Evolutionary conservation across 92 coral and sea anemone species (phyloP).

Genomic region (Parazoanthus swiftii): DNA sequence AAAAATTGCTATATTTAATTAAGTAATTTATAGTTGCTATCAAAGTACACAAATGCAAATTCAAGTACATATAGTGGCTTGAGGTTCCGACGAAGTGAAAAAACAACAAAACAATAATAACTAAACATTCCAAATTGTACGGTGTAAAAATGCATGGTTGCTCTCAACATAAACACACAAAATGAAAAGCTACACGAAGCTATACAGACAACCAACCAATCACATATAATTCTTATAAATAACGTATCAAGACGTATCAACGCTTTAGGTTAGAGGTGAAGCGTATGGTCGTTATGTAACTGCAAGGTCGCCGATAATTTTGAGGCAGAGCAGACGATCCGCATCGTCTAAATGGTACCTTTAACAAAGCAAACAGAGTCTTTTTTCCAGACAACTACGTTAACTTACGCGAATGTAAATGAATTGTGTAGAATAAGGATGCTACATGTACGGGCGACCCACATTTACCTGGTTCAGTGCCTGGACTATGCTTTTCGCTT

Average conservation of each 20-base stretch:
- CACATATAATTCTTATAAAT: no score
- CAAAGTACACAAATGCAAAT: no score
- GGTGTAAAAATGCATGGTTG: not conserved
- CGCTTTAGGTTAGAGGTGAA: no score
- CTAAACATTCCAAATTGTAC: no score
- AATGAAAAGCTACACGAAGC: no score
- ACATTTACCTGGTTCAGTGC: not conserved
- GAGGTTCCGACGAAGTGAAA: no score
- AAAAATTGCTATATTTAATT: no score
- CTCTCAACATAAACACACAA: not conserved
- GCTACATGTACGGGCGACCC: not conserved
- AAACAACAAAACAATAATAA: no score
- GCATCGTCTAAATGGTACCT: not conserved
- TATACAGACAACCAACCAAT: not conserved
- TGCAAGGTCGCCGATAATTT: not conserved
- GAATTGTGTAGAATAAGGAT: not conserved
- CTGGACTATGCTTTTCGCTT: not conserved
- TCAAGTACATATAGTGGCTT: no score
- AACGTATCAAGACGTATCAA: not conserved
- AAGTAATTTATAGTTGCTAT: no score
- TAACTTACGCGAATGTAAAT: no score
- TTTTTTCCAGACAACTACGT: not conserved
- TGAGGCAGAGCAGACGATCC: not conserved
- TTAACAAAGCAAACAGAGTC: not conserved
- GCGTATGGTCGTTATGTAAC: no score